Percentiles rank a stretch among this genome's conserved stretches.
phyloP scores from a whole-genome alignment of 2,797 vertebrate genomes.

The Oryzias sinensis region DNA sequence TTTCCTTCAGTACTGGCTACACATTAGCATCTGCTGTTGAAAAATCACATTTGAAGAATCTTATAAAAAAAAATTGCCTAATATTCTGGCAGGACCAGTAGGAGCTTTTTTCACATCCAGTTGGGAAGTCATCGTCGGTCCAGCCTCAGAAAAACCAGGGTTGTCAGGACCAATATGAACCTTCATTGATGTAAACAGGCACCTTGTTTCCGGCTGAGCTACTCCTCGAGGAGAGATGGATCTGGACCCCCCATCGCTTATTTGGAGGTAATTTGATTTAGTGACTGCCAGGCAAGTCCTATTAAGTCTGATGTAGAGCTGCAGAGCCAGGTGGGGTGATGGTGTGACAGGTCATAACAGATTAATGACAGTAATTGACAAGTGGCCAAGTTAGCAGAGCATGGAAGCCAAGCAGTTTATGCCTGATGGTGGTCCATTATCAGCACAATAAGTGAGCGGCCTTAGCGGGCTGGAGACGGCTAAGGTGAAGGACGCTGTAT shows the following conservation, averaged over 20 bases:
- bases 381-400: slow-evolving; percentile 24
- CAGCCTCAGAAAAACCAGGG: slow-evolving; percentile 42
- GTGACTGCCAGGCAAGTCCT: slow-evolving; percentile 40
- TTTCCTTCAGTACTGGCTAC: not conserved
- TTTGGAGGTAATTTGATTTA: slow-evolving; percentile 60
- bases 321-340: slow-evolving; percentile 6
- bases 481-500: not conserved
- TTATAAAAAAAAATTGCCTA: slow-evolving; percentile 4
- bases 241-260: slow-evolving; percentile 57
- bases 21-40: too few relatives aligned
- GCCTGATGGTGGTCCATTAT: slow-evolving; percentile 51
- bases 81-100: too few relatives aligned
- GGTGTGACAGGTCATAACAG: slow-evolving; percentile 26
- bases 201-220: slow-evolving; percentile 38
- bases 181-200: slow-evolving; percentile 61
- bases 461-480: slow-evolving; percentile 20
- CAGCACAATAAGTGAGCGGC: slow-evolving; percentile 29
- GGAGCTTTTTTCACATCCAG: not conserved
- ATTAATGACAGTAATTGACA: slow-evolving; percentile 56
- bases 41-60: too few relatives aligned
- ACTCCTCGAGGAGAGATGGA: slow-evolving; percentile 29
- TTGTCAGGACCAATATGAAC: slow-evolving; percentile 61
- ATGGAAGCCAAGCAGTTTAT: slow-evolving; percentile 4
- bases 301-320: slow-evolving; percentile 25
- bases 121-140: slow-evolving; percentile 48